Base-by-base conservation (phyloP, 2,113 vertebrate genomes). In the Cebidichthys violaceus region DNA sequence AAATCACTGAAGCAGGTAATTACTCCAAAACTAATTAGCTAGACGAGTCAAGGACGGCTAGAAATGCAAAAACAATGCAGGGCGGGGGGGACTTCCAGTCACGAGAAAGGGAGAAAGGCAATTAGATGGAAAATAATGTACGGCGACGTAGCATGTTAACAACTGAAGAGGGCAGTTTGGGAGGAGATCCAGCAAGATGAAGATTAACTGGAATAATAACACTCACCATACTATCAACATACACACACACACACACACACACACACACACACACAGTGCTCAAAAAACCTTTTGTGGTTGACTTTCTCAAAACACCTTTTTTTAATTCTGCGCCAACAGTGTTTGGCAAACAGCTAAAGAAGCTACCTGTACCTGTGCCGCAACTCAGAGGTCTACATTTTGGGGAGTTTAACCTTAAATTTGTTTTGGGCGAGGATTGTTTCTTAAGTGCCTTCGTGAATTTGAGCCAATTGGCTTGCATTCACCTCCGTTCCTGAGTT, bases 11-110 rank as follows among this genome's bases (percentile, higher is more conserved):
- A 90, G 93, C 92, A 92, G 84, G 88, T 93, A 94, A 94, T 94
- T 94, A 92, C 90, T 87, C 75, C 64, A 72, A 92, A 94, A 92
- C 88, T 90, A 94, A 94, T 95, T 94, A 94, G 90, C 92, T 82
- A n/a, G 88, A 89, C 84, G 69, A 93, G 85, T 94, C 92, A 92
- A 94, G 87, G 90, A 91, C 90, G 87, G 84, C 79, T 76, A 70
- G 82, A 84, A 89, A 93, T 88, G 84, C 64, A 77, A 66, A 18
- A 90, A 64, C n/a, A 61, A 50, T 20, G 22, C 37, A 24, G 74
- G 66, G 78, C n/a, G 87, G 70, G 60, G n/a, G 0, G 0, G 2
- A 0, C 11, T 13, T 27, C n/a, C 39, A 45, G 55, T 70, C 72
- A 65, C 22, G 33, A 47, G 29, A 55, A 80, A 68, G 29, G 15